Conservation (phyloP, 2,113 vertebrate genomes). For the Coregonus clupeaformis region DNA sequence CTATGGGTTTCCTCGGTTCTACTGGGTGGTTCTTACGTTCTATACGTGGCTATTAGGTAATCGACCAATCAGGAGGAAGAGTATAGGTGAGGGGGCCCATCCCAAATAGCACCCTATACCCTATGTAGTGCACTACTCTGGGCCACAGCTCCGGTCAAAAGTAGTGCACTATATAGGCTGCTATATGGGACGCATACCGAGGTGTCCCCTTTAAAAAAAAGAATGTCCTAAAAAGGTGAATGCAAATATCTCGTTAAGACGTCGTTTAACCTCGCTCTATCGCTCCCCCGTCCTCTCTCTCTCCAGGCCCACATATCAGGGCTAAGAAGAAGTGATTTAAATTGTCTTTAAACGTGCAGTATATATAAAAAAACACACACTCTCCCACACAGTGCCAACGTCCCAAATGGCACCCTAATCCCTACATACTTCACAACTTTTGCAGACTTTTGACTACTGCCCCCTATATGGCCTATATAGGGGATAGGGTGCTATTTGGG, state of each 20-base stretch:
- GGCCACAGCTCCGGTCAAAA: too few species aligned
- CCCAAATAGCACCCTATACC: too few species aligned
- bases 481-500: too few species aligned
- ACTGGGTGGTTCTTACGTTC: conserved; percentile 37
- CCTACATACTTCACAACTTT: too few species aligned
- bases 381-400: background rate
- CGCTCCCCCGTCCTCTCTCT: conserved; percentile 42
- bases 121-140: too few species aligned
- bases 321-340: conserved; percentile 57
- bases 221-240: conserved; percentile 50
- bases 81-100: conserved; percentile 21
- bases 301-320: conserved; percentile 23
- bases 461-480: too few species aligned
- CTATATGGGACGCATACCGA: background rate
- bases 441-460: too few species aligned
- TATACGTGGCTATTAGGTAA: conserved; percentile 62
- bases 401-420: too few species aligned
- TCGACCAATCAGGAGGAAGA: conserved; percentile 46
- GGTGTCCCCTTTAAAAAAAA: too few species aligned
- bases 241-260: conserved; percentile 8
- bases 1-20: background rate
- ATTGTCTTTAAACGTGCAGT: conserved; percentile 76
- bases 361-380: conserved; percentile 70
- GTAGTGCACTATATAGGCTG: too few species aligned
- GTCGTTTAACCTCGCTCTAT: too few species aligned